Conservation (phyloP, 2,113 vertebrate species). For the Xenopus borealis region DNA sequence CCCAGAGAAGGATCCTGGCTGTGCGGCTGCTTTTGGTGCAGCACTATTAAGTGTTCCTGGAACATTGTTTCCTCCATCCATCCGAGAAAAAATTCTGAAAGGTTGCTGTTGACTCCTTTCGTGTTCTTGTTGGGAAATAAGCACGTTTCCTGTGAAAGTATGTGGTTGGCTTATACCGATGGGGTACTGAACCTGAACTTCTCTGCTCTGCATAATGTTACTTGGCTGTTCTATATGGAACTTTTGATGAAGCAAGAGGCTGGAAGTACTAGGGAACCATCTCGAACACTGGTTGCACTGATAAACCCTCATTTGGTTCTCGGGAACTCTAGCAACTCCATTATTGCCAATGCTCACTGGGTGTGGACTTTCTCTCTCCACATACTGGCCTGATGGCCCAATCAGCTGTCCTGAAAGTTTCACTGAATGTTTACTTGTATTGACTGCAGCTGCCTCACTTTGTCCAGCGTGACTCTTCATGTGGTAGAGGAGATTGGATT, state of each 20-base stretch:
- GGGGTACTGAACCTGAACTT: slow-evolving; percentile 32
- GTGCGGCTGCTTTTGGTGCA: not conserved
- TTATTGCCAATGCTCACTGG: not conserved
- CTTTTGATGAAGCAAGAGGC: slow-evolving; percentile 36
- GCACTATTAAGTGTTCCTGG: slow-evolving; percentile 8
- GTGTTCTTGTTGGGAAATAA: slow-evolving; percentile 29
- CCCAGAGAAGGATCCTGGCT: slow-evolving; percentile 5
- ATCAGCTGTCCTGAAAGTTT: slow-evolving; percentile 35
- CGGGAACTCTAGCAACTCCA: slow-evolving; percentile 13
- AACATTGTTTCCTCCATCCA: slow-evolving; percentile 4
- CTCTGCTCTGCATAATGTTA: slow-evolving; percentile 34
- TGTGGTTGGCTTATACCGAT: slow-evolving; percentile 24
- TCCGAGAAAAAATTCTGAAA: slow-evolving; percentile 9
- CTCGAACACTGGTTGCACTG: slow-evolving; percentile 36
- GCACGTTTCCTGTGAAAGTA: slow-evolving; percentile 23
- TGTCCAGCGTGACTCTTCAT: slow-evolving; percentile 27
- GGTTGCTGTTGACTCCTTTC: slow-evolving; percentile 4
- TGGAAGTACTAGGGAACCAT: slow-evolving; percentile 37
- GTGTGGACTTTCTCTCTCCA: slow-evolving; percentile 24
- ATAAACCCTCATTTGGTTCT: slow-evolving; percentile 34
- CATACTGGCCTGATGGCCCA: slow-evolving; percentile 38
- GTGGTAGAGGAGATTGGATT: slow-evolving; percentile 40
- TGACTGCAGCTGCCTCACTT: not conserved
- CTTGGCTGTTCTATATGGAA: slow-evolving; percentile 28
- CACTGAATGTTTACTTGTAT: not conserved